These are phyloP conservation scores for Orthosia gracilis DNA, from an alignment of 2,888 invertebrate genomes.

Conservation along the genomic window DNA sequence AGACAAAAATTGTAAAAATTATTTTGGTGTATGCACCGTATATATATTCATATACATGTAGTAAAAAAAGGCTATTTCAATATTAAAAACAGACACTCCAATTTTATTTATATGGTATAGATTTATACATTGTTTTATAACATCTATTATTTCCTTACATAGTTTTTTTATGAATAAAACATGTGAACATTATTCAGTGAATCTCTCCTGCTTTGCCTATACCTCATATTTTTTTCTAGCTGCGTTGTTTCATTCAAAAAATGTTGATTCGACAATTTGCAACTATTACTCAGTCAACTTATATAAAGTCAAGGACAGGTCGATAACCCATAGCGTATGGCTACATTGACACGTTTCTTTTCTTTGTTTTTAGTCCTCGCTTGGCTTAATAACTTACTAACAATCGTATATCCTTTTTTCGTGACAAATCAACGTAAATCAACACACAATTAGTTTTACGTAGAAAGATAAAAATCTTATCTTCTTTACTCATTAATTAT, in stretches of 20 bases:
- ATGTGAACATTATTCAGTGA: neutral
- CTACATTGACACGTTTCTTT: constrained; percentile 50
- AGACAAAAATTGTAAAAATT: too few species aligned
- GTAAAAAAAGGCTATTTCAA: too few species aligned
- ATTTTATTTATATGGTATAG: too few species aligned
- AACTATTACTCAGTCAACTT: constrained; percentile 14
- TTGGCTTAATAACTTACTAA: constrained; percentile 15
- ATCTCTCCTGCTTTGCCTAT: neutral
- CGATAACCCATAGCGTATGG: constrained; percentile 46
- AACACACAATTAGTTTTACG: constrained; percentile 2
- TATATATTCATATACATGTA: too few species aligned
- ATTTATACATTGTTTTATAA: constrained; percentile 17
- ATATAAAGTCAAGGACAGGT: constrained; percentile 51
- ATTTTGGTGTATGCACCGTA: too few species aligned
- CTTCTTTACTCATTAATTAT: neutral
- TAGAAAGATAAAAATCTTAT: constrained; percentile 26
- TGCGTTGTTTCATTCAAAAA: neutral
- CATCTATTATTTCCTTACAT: neutral
- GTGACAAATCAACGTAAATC: constrained; percentile 16
- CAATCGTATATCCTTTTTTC: neutral
- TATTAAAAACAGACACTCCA: too few species aligned
- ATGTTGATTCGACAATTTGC: constrained; percentile 24
- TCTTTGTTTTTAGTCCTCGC: constrained; percentile 30
- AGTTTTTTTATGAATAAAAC: neutral
- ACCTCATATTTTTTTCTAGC: neutral